phyloP scores from a whole-genome alignment of 2,113 vertebrate genomes.

The Prionailurus bengalensis region DNA sequence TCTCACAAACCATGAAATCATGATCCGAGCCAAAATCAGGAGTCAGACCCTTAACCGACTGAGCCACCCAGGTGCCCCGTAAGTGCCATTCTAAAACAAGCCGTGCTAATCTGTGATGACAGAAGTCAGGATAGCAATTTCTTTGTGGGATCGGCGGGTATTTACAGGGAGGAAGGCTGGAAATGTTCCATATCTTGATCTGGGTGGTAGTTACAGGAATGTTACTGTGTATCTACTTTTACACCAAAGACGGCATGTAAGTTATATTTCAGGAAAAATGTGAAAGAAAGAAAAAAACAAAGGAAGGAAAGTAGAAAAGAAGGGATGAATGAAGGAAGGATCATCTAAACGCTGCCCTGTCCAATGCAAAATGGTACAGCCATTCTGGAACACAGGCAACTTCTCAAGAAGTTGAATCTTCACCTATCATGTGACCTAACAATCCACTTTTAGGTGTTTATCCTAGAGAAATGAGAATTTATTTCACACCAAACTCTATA shows the following conservation, averaged over 20 bases:
- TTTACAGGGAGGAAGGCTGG: background rate
- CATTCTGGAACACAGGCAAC: background rate
- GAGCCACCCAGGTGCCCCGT: no score
- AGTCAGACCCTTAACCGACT: no score
- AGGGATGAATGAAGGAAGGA: background rate
- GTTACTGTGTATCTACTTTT: background rate
- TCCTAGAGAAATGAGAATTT: background rate
- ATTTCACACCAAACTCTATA: background rate
- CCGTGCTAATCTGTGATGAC: background rate
- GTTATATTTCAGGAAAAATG: background rate
- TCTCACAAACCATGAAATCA: no score
- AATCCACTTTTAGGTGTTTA: background rate
- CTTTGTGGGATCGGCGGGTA: no score
- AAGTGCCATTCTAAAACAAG: background rate
- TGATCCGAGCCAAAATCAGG: no score
- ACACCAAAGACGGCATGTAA: background rate
- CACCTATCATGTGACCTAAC: background rate
- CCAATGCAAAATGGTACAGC: background rate
- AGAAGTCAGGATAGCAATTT: background rate
- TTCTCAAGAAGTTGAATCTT: background rate
- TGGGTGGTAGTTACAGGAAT: background rate
- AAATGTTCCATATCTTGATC: background rate
- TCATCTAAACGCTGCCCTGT: background rate
- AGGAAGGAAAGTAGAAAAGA: background rate
- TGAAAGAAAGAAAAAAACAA: constrained; percentile 24